Conservation (phyloP, 2,797 vertebrate species). For the Hafferia zeledoni region DNA sequence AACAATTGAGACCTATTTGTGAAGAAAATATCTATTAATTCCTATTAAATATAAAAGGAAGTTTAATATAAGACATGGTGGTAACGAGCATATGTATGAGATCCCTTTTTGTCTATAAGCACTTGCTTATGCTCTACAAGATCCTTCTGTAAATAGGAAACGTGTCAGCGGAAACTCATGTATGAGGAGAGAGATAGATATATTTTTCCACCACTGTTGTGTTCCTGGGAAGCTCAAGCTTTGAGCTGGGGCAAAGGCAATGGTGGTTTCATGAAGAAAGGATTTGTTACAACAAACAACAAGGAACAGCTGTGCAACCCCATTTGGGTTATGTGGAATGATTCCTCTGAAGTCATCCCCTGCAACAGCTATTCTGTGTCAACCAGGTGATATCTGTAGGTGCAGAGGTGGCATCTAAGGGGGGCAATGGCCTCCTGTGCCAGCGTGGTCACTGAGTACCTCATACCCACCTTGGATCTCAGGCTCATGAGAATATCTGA, state of each 20-base stretch:
- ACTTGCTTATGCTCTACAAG: neutral
- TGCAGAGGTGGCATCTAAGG: neutral
- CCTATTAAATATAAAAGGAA: neutral
- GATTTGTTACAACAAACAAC: neutral
- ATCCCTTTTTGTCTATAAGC: neutral
- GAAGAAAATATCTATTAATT: constrained; percentile 36
- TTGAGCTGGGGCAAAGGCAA: neutral
- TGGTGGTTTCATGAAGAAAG: neutral
- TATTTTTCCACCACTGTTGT: neutral
- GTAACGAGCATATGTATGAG: neutral
- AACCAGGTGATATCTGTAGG: neutral
- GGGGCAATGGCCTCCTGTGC: neutral
- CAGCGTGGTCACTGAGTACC: neutral
- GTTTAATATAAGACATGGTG: neutral
- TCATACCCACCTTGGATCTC: neutral
- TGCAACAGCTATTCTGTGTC: neutral
- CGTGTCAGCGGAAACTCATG: neutral
- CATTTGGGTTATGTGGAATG: accelerated
- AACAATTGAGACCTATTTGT: constrained; percentile 11
- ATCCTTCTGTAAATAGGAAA: neutral
- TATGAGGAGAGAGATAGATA: neutral
- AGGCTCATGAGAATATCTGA: neutral
- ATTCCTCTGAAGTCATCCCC: neutral
- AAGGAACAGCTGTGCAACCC: neutral
- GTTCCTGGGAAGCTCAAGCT: neutral